A percentile compares a stretch with the other conserved stretches of the same genome.
Conservation (phyloP, 2,797 vertebrate genomes). For the Helostoma temminkii region DNA sequence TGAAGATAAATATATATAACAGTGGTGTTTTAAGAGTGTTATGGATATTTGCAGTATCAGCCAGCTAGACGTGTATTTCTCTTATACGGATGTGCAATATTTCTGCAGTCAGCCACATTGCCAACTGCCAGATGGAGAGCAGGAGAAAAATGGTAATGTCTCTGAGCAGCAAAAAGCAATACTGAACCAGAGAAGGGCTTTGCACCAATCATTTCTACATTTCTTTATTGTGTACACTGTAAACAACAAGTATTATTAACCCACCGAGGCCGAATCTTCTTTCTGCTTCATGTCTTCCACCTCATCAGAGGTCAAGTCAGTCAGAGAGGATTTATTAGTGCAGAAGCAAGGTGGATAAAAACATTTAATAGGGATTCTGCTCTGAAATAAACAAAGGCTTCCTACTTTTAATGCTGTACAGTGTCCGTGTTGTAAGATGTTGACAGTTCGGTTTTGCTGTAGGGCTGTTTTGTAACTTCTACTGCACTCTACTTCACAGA, state of each 20-base stretch:
- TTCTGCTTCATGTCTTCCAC: background rate
- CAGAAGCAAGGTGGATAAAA: background rate
- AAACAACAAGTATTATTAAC: background rate
- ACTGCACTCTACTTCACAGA: background rate
- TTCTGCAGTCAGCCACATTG: background rate
- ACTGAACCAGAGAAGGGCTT: background rate
- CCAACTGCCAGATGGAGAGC: background rate
- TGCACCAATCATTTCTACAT: slow-evolving; percentile 1
- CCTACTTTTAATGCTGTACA: background rate
- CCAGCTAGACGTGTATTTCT: background rate
- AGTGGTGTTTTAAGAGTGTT: background rate
- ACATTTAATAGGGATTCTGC: background rate
- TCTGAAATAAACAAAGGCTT: slow-evolving; percentile 5
- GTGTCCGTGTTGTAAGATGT: background rate
- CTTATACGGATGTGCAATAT: background rate
- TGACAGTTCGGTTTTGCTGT: slow-evolving; percentile 3
- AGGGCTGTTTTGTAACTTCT: background rate
- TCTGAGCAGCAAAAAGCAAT: background rate
- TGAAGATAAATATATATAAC: no score
- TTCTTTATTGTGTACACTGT: no score
- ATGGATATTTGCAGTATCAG: background rate
- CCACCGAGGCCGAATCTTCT: background rate
- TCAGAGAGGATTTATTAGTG: slow-evolving; percentile 6
- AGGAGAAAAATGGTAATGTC: slow-evolving; percentile 7
- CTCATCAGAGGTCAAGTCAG: slow-evolving; percentile 15